Base-by-base conservation (phyloP, 2,888 invertebrate genomes). In the Apotomis turbidana region DNA sequence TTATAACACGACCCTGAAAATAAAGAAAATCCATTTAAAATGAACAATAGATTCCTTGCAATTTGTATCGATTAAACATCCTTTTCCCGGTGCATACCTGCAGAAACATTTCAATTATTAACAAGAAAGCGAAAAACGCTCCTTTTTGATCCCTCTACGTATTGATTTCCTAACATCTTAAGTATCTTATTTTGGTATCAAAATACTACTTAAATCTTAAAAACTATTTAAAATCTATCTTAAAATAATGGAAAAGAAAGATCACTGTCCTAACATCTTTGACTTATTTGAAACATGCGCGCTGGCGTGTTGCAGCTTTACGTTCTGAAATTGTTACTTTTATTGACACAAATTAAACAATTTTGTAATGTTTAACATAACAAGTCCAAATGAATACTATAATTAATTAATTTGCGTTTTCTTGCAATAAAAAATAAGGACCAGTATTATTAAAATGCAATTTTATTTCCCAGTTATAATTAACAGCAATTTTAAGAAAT, bases 1-100 rank as follows among this genome's bases (percentile, higher is more conserved):
- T 88, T 91, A 92, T 90, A 88, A 91, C 87, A 77, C 93, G 93
- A 87, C 93, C 89, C 93, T 93, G 89, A 63, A 89, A 90, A 79
- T 75, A 78, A 77, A 62, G 74, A 72, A 74, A 46, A 61, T 46
- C 71, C 55, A 54, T 70, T 58, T 64, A 68, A 70, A 76, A 68
- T 74, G 13, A 69, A 62, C 66, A 51, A 70, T 61, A 54, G 73
- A 73, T 70, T 68, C 75, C 71, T 73, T 59, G 75, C 60, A 63
- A 70, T 75, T 75, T 61, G 63, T 66, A 77, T 75, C 73, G 71
- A 72, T 73, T 68, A 85, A 87, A 87, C 75, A 85, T 87, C 79
- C 85, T 82, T 78, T 66, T 78, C 76, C 74, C 76, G 79, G 68
- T 76, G 61, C 81, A 74, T 83, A 92, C 93, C 91, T 92, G 92